Percentiles rank a stretch among this genome's conserved stretches.
Evolutionary conservation across 2,888 invertebrate species (phyloP).

Genomic region (Ptychoptera contaminata): DNA sequence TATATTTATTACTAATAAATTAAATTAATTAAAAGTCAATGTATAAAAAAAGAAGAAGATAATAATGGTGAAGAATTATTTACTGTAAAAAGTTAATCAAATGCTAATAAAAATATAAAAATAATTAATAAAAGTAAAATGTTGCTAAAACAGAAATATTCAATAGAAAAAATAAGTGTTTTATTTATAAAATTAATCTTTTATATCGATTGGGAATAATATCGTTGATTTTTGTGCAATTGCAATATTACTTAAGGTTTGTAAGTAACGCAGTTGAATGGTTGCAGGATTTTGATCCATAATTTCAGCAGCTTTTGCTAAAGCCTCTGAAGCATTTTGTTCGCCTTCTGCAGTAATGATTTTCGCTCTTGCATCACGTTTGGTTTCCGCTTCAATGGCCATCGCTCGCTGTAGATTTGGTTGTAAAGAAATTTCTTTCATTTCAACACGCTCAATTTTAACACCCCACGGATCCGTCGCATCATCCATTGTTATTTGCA

Average conservation of each 20-base stretch:
- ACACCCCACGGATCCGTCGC: constrained; percentile 75
- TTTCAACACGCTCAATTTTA: constrained; percentile 87
- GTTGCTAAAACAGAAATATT: no score
- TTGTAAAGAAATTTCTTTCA: constrained; percentile 72
- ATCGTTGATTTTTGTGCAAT: constrained; percentile 92
- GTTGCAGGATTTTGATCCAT: constrained; percentile 60
- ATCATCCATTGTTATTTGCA: no score
- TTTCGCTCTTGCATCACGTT: constrained; percentile 61
- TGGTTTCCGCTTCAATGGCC: constrained; percentile 71
- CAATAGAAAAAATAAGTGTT: no score
- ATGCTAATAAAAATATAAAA: no score
- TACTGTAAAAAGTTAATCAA: no score
- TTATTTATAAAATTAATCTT: no score
- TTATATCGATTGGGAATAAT: constrained; percentile 58
- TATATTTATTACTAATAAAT: no score
- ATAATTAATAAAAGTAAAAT: no score
- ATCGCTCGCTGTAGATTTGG: constrained; percentile 63
- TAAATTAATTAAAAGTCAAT: no score
- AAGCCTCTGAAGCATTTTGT: constrained; percentile 61
- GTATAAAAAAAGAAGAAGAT: no score
- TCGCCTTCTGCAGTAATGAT: constrained; percentile 74
- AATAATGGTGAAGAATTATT: no score
- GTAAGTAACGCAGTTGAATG: constrained; percentile 47
- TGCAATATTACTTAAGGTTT: constrained; percentile 80
- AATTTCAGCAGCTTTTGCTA: constrained; percentile 72